Evolutionary conservation across 37 sponge, comb jelly and placozoan genomes (phyloP).

Genomic region (Diacarnus erythraeanus): DNA sequence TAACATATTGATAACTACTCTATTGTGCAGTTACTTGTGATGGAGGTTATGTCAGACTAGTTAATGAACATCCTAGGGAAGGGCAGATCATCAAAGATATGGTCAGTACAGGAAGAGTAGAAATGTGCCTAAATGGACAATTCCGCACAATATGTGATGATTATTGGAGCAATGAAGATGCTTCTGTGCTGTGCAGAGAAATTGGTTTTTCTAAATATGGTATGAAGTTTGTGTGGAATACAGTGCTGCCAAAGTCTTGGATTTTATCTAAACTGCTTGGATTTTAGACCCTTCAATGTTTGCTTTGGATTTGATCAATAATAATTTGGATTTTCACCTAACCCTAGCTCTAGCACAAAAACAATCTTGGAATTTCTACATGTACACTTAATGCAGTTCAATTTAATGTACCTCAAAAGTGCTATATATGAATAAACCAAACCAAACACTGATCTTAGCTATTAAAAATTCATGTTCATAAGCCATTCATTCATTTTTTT

Average conservation of each 20-base stretch:
- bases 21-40: background rate
- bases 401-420: background rate
- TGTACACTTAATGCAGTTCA: background rate
- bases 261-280: no score
- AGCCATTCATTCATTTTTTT: no score
- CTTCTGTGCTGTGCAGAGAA: constrained; percentile 34
- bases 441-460: no score
- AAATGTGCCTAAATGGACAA: constrained; percentile 19
- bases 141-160: constrained; percentile 34
- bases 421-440: no score
- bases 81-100: constrained; percentile 5
- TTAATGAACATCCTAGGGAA: background rate
- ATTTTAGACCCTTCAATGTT: no score
- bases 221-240: no score
- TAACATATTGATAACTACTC: background rate
- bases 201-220: constrained; percentile 42
- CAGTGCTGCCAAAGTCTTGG: no score
- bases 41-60: background rate
- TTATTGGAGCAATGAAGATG: constrained; percentile 28
- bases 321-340: no score
- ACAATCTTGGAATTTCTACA: no score
- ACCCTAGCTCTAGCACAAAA: no score
- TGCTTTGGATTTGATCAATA: no score
- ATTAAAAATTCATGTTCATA: no score
- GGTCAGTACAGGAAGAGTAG: constrained; percentile 34